Base-by-base conservation (phyloP, 37 sponge, comb jelly and placozoan species). In the Crambe crambe region DNA sequence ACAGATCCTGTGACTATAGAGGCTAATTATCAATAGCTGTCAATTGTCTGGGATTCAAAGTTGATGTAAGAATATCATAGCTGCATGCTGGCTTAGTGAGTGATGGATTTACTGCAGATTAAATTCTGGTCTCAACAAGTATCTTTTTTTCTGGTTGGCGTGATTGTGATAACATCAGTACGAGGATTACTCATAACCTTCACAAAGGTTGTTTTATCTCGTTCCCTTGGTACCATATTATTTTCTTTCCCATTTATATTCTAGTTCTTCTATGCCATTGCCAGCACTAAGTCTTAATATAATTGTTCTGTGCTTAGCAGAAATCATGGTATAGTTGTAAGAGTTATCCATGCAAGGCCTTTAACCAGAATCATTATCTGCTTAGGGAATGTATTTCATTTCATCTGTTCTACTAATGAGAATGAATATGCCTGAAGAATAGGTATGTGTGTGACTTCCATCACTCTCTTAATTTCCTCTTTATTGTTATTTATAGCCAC, bases 381-480 rank as follows among this genome's bases (percentile, higher is more conserved):
- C 12, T 47, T 47, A 91, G 92, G 99, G 99, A 31, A 96, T 98
- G 99, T 98, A 98, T 69, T 98, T 96, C 76, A 94, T 98, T 34
- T 98, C 99, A 2, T 96, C 97, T n/a, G 97, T 98, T 12, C 75
- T 98, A 34, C 87, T 98, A 9, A 98, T 98, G 99, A 81, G 99
- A 59, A 98, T 98, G 99, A 98, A 96, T 75, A 83, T 98, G 66
- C 63, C 63, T 20, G 74, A 65, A 51, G 67, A 78, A 29, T 78
- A 78, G 81, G 81, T 79, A 69, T 2, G 36, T 8, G 29, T 26
- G 15, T 44, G 8, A 43, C 26, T 29, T 29, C 6, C 30, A 62
- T 30, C n/a, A n/a, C n/a, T n/a, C n/a, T n/a, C n/a, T n/a, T n/a
- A n/a, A n/a, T n/a, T n/a, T n/a, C n/a, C n/a, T n/a, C n/a, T n/a